These are phyloP conservation scores for Polyodon spathula DNA, from an alignment of 2,113 vertebrate genomes.

Conservation along the genomic window DNA sequence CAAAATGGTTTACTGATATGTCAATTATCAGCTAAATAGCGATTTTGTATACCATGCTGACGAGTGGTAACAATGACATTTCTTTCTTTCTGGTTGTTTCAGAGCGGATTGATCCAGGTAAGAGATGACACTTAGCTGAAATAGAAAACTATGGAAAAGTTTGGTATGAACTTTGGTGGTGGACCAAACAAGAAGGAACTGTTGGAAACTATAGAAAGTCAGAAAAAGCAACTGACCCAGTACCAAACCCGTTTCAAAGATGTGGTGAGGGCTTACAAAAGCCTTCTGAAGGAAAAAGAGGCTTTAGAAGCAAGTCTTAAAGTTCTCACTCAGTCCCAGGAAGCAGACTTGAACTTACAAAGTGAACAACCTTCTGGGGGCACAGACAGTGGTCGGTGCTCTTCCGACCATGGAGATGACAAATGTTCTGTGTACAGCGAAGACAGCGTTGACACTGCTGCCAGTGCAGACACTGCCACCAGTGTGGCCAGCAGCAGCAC, in stretches of 20 bases:
- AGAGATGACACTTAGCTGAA: conserved; percentile 15
- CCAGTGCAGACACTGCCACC: conserved; percentile 52
- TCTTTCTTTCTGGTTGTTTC: conserved; percentile 1
- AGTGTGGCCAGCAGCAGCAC: conserved; percentile 46
- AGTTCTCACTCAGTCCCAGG: conserved; percentile 64
- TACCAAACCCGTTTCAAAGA: conserved; percentile 85
- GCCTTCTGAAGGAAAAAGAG: conserved; percentile 88
- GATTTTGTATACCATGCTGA: no score
- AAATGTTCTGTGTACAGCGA: conserved; percentile 69
- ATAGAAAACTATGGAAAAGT: conserved; percentile 73
- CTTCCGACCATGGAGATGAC: conserved; percentile 55
- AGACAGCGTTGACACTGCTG: conserved; percentile 63
- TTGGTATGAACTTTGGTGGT: conserved; percentile 80
- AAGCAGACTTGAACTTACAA: conserved; percentile 36
- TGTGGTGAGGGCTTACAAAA: conserved; percentile 82
- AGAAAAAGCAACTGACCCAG: conserved; percentile 78
- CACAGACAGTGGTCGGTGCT: background rate
- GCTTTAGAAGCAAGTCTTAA: conserved; percentile 84
- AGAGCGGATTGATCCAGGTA: background rate
- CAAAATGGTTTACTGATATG: no score
- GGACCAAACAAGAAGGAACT: conserved; percentile 78
- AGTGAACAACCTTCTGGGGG: conserved; percentile 5
- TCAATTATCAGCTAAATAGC: no score
- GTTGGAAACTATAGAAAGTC: conserved; percentile 68
- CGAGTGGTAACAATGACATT: no score